Percentiles rank a stretch among this genome's conserved stretches.
Evolutionary conservation across 2,797 vertebrate species (phyloP).

Genomic region (Platalea minor): DNA sequence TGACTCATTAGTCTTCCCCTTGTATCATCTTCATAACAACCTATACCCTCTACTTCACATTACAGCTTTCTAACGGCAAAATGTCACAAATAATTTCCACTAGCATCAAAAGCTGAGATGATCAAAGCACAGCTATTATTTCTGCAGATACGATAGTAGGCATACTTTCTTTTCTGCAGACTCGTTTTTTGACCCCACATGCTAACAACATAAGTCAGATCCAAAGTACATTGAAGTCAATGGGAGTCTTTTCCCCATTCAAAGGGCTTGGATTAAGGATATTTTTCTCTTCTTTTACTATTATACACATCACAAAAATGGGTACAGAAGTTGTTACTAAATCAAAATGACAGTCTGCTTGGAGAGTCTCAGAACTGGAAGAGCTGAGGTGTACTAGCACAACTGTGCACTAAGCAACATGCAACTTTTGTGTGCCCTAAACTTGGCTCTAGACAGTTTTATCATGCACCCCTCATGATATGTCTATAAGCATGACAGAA

Average conservation of each 20-base stretch:
- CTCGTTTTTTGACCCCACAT: background rate
- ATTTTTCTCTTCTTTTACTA: background rate
- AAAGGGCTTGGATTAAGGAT: background rate
- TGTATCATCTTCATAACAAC: background rate
- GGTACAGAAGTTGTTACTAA: background rate
- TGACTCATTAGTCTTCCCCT: background rate
- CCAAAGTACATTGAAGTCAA: background rate
- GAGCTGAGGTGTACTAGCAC: background rate
- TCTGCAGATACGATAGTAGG: background rate
- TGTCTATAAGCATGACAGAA: background rate
- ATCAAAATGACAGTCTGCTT: background rate
- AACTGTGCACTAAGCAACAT: background rate
- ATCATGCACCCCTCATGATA: background rate
- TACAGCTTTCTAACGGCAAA: background rate
- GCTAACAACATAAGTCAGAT: background rate
- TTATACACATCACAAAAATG: background rate
- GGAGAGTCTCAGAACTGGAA: background rate
- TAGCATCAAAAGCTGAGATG: background rate
- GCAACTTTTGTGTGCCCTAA: background rate
- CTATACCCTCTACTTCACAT: background rate
- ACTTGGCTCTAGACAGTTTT: background rate
- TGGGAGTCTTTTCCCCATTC: background rate
- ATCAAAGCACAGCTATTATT: background rate
- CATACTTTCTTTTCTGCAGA: background rate
- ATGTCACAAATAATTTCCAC: background rate